Evolutionary conservation across 2,888 invertebrate species (phyloP).

Genomic region (Panopea generosa): DNA sequence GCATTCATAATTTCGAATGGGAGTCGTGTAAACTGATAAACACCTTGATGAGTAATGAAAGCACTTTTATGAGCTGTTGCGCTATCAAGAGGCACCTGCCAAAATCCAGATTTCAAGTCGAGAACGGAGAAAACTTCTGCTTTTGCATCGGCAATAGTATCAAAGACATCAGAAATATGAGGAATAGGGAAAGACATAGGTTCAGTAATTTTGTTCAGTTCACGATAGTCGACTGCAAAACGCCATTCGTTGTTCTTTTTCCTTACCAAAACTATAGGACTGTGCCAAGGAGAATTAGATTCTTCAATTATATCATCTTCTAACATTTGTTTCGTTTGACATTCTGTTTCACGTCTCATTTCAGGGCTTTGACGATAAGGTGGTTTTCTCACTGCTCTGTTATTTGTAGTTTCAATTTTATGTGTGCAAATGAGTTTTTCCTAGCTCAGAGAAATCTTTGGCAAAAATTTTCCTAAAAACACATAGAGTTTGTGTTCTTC

Average conservation of each 20-base stretch:
- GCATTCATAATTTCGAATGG: slow-evolving; percentile 56
- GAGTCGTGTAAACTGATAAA: slow-evolving; percentile 48
- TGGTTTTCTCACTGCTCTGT: slow-evolving; percentile 15
- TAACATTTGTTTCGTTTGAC: slow-evolving; percentile 20
- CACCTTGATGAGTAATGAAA: slow-evolving; percentile 45
- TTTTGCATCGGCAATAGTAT: slow-evolving; percentile 36
- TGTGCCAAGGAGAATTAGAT: slow-evolving; percentile 17
- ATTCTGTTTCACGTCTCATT: slow-evolving; percentile 16
- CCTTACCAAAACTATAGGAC: slow-evolving; percentile 30
- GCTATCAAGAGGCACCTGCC: slow-evolving; percentile 38
- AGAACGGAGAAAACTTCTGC: slow-evolving; percentile 31
- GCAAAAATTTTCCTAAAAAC: slow-evolving; percentile 18
- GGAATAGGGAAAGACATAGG: slow-evolving; percentile 37
- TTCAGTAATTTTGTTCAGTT: slow-evolving; percentile 31
- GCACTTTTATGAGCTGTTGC: slow-evolving; percentile 39
- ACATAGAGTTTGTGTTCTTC: neutral
- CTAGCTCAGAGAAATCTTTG: slow-evolving; percentile 26
- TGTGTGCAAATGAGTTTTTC: slow-evolving; percentile 21
- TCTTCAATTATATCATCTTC: slow-evolving; percentile 19
- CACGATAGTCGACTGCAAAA: slow-evolving; percentile 31
- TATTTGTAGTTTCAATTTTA: slow-evolving; percentile 31
- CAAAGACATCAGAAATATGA: slow-evolving; percentile 38
- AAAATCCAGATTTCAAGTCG: slow-evolving; percentile 38
- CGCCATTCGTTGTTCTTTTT: slow-evolving; percentile 38
- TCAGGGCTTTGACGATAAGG: slow-evolving; percentile 32